These are phyloP conservation scores for Solea solea DNA, from an alignment of 2,113 vertebrate genomes.

Conservation along the genomic window DNA sequence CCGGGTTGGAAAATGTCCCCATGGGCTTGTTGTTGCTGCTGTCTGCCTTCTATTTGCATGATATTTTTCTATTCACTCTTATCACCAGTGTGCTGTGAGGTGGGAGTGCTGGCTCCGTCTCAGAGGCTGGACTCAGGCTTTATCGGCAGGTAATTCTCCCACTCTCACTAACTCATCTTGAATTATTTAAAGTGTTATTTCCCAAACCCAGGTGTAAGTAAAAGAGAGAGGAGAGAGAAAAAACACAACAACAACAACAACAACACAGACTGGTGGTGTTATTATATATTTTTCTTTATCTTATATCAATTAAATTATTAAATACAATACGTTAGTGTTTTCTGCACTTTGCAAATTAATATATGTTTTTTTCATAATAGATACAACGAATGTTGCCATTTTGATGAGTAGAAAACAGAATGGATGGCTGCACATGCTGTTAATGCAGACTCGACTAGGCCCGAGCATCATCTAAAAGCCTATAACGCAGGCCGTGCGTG, in stretches of 20 bases:
- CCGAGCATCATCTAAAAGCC: conserved; percentile 40
- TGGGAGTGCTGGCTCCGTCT: conserved; percentile 78
- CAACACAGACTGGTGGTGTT: conserved; percentile 31
- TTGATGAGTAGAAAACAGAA: conserved; percentile 31
- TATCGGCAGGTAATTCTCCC: conserved; percentile 81
- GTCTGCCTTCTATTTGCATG: conserved; percentile 81
- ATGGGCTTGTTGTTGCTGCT: conserved; percentile 80
- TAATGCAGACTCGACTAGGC: conserved; percentile 42
- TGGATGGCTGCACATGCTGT: conserved; percentile 32
- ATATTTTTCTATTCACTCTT: conserved; percentile 80
- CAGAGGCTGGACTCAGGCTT: conserved; percentile 78
- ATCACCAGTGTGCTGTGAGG: conserved; percentile 79
- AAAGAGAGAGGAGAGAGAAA: neutral
- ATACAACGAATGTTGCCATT: conserved; percentile 48
- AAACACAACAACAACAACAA: neutral
- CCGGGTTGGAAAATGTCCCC: conserved; percentile 69
- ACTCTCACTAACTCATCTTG: conserved; percentile 80
- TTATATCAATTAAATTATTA: conserved; percentile 50
- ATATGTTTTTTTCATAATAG: conserved; percentile 16
- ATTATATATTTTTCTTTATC: conserved; percentile 35
- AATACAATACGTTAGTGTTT: conserved; percentile 43
- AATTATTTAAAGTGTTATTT: conserved; percentile 80
- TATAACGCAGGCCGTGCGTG: conserved; percentile 9
- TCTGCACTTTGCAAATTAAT: conserved; percentile 27
- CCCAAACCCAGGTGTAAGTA: conserved; percentile 49